Evolutionary conservation across 2,113 vertebrate genomes (phyloP), one percentile per base, ranked within the genome.

Genomic region (Saccopteryx bilineata): DNA sequence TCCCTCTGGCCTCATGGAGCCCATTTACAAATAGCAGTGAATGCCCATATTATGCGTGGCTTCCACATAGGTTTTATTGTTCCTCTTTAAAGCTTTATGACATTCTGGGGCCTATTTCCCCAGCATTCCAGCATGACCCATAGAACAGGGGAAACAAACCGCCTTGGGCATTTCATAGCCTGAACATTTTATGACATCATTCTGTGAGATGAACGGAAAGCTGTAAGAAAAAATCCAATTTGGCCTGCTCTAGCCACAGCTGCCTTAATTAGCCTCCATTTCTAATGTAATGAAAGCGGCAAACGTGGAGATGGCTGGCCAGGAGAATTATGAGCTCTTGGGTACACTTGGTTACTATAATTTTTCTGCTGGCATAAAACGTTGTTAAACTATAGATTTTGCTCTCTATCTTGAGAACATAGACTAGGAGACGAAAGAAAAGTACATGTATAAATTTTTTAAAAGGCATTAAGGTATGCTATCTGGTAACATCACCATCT

Each of bases 21-120:
- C 93, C 79, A 46, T 89, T 94, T 92, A 92, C 69, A 88, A 87
- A 86, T 56, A 69, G 14, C 89, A 80, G 39, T 71, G 71, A 88
- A 91, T 50, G 87, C 21, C 26, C 10, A 0, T 31, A 21, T 87
- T 94, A 86, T 94, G 28, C 61, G 58, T 26, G 58, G 61, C 82
- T 50, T 91, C 56, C 13, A 24, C 5, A 7, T 48, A 61, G 86
- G 54, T 91, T 96, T 98, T 97, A 96, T 31, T 5, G 12, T 80
- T 80, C 87, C 63, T 96, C 96, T 98, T 97, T 94, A 97, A 98
- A 96, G 93, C 93, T 97, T 98, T 97, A 96, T 96, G 91, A 95
- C 54, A 87, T 83, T 94, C 91, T 75, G 48, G 76, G 79, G 63
- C 66, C 5, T 39, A 31, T 87, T 96, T 95, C 83, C 63, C 54